Percentiles rank a stretch among this genome's conserved stretches.
Evolutionary conservation across 2,797 vertebrate genomes (phyloP).

Genomic region (Spea hammondii): DNA sequence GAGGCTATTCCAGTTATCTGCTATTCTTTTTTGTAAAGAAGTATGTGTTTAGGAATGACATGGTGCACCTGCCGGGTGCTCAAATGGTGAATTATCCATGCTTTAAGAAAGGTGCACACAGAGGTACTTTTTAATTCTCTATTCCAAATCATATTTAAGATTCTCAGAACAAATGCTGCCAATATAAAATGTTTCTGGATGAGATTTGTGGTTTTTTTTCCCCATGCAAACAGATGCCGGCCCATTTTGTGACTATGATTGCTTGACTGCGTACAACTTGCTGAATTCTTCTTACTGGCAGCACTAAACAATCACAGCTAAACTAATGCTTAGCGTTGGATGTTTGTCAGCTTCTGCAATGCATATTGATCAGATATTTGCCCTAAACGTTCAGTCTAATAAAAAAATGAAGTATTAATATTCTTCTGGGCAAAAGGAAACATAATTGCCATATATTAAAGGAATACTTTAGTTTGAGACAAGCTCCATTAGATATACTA

Average conservation of each 20-base stretch:
- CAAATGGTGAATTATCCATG: no score
- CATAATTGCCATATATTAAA: constrained; percentile 50
- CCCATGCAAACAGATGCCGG: constrained; percentile 33
- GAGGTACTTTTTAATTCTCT: background rate
- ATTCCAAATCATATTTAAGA: constrained; percentile 27
- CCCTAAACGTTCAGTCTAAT: constrained; percentile 49
- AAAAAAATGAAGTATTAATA: constrained; percentile 51
- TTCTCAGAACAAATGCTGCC: constrained; percentile 11
- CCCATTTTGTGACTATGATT: constrained; percentile 34
- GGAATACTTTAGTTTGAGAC: constrained; percentile 43
- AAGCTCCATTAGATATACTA: constrained; percentile 50
- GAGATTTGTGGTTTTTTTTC: constrained; percentile 11
- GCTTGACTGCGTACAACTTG: constrained; percentile 29
- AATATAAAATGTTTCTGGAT: constrained; percentile 18
- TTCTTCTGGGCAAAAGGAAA: constrained; percentile 48
- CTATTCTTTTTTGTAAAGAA: no score
- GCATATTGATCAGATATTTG: constrained; percentile 52
- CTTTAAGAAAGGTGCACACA: background rate
- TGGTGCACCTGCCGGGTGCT: no score
- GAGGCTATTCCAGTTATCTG: no score
- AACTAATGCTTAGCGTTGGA: constrained; percentile 28
- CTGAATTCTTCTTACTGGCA: constrained; percentile 41
- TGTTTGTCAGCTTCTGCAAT: constrained; percentile 45
- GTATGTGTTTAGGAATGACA: no score
- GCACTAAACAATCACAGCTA: constrained; percentile 40